A percentile compares a stretch with the other conserved stretches of the same genome.
Evolutionary conservation across 1,140 invertebrate genomes (phyloP).

Genomic region (Caenorhabditis remanei): DNA sequence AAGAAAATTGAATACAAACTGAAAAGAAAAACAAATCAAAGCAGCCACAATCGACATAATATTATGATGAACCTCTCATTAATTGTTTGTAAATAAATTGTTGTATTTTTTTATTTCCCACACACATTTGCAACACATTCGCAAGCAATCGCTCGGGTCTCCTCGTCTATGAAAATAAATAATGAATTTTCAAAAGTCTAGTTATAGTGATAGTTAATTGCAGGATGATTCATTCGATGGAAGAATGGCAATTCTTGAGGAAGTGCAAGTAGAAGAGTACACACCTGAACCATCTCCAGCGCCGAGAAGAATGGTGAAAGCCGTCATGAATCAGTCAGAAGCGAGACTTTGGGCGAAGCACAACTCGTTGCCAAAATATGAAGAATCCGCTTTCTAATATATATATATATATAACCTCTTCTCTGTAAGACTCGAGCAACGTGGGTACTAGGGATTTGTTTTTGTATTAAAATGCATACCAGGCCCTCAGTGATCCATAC

Average conservation of each 20-base stretch:
- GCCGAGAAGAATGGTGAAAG: slow-evolving; percentile 19
- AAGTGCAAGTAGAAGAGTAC: slow-evolving; percentile 30
- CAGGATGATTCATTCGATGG: slow-evolving; percentile 32
- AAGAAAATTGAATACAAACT: neutral
- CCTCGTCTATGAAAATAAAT: neutral
- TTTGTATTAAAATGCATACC: too few species aligned
- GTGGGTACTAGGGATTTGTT: too few species aligned
- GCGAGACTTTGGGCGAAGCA: neutral
- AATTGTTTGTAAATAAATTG: too few species aligned
- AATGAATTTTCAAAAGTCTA: neutral
- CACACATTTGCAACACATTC: too few species aligned
- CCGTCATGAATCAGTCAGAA: neutral
- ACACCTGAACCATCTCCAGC: slow-evolving; percentile 44
- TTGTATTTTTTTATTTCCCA: too few species aligned
- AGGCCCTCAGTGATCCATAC: too few species aligned
- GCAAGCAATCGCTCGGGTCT: neutral
- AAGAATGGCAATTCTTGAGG: slow-evolving; percentile 36
- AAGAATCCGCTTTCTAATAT: slow-evolving; percentile 13
- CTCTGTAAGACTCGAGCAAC: too few species aligned
- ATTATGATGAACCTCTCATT: too few species aligned
- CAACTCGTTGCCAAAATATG: slow-evolving; percentile 20
- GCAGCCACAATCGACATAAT: too few species aligned
- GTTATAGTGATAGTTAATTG: neutral
- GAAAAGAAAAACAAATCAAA: neutral
- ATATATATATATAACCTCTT: too few species aligned